Conservation (phyloP, 1,140 invertebrate species). For the Heliconius nattereri region DNA sequence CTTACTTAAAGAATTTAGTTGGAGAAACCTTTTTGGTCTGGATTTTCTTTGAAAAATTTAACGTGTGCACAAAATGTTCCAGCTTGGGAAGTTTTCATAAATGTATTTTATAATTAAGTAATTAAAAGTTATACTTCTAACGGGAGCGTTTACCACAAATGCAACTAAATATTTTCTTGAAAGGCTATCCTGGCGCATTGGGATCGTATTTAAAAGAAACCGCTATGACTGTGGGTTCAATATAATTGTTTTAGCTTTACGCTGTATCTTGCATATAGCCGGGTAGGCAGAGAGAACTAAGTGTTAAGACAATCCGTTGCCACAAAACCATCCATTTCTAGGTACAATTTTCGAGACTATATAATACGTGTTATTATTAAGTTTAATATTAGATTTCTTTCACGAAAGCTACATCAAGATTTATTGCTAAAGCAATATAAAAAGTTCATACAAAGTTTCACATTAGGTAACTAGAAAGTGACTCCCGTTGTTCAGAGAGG, state of each 20-base stretch:
- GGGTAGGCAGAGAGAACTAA: background rate
- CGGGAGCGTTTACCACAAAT: background rate
- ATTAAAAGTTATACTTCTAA: background rate
- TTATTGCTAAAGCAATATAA: background rate
- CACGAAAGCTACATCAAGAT: background rate
- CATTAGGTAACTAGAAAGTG: background rate
- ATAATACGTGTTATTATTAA: background rate
- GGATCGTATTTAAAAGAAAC: background rate
- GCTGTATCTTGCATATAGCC: background rate
- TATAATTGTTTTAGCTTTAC: background rate
- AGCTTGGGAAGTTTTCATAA: background rate
- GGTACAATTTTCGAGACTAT: no score
- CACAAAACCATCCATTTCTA: no score
- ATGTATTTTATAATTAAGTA: conserved; percentile 9
- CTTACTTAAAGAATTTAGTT: background rate
- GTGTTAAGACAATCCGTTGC: no score
- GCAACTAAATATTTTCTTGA: background rate
- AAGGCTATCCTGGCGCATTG: background rate
- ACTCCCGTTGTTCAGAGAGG: background rate
- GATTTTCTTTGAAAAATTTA: background rate
- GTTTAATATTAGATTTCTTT: background rate
- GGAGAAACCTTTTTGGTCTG: background rate
- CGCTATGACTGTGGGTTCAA: background rate
- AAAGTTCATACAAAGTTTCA: background rate
- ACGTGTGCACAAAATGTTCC: background rate